phyloP scores from a whole-genome alignment of 2,113 vertebrate genomes.

The Rostratula benghalensis region DNA sequence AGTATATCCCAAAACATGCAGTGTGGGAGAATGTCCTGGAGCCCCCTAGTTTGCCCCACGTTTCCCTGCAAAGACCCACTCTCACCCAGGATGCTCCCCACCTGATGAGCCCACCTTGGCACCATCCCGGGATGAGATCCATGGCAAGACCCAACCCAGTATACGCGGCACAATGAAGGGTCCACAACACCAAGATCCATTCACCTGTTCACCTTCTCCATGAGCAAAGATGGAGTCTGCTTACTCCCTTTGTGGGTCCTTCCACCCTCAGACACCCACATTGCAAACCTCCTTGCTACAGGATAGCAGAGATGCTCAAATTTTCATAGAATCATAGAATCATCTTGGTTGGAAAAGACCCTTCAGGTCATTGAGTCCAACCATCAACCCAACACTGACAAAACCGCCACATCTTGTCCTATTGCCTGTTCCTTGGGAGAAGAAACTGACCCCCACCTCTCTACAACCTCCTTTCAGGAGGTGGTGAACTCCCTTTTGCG shows the following conservation, averaged over 20 bases:
- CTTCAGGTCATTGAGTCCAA: too few species aligned
- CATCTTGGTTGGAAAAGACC: too few species aligned
- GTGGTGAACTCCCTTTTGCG: too few species aligned
- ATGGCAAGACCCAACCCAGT: background rate
- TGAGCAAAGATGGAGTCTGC: rapidly evolving
- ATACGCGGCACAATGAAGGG: rapidly evolving
- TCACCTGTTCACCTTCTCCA: background rate
- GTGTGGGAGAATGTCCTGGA: background rate
- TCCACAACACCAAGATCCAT: background rate
- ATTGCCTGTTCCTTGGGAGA: too few species aligned
- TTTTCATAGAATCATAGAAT: background rate
- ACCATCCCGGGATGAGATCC: background rate
- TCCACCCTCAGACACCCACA: rapidly evolving
- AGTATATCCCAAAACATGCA: background rate
- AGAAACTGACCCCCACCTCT: too few species aligned
- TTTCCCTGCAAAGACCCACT: background rate
- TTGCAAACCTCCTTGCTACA: background rate
- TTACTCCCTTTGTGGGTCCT: rapidly evolving
- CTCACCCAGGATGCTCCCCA: background rate
- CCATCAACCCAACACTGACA: too few species aligned
- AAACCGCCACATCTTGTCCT: too few species aligned
- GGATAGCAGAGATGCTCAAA: background rate
- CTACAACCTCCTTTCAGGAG: too few species aligned
- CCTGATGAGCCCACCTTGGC: background rate
- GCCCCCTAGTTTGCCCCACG: rapidly evolving